Percentiles rank a stretch among this genome's conserved stretches.
These are phyloP conservation scores for Drosophila nigritarsus DNA, from an alignment of 2,888 invertebrate genomes.

Conservation along the genomic window DNA sequence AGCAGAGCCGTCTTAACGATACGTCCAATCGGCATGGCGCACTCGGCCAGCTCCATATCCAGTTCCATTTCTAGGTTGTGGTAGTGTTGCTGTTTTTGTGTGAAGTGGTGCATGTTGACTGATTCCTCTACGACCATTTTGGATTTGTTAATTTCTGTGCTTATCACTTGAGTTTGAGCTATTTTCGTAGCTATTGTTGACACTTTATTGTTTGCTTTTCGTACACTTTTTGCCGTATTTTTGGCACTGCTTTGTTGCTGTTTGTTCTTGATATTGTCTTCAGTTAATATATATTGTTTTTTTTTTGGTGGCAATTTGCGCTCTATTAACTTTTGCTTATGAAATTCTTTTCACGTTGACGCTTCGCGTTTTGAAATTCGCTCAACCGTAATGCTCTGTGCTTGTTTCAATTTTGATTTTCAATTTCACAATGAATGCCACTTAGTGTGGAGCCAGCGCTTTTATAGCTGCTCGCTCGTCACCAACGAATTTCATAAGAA, in stretches of 20 bases:
- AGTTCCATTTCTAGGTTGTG: constrained; percentile 26
- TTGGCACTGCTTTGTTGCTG: constrained; percentile 53
- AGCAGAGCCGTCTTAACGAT: constrained; percentile 83
- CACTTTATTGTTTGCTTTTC: constrained; percentile 50
- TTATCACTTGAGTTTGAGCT: constrained; percentile 53
- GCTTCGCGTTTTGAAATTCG: constrained; percentile 55
- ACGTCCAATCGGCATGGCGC: constrained; percentile 81
- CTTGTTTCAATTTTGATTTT: constrained; percentile 84
- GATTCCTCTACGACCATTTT: constrained; percentile 82
- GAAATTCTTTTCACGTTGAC: constrained; percentile 81
- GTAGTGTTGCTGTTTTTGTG: constrained; percentile 45
- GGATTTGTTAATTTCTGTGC: constrained; percentile 46
- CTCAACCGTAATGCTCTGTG: constrained; percentile 60
- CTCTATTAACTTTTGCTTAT: constrained; percentile 78
- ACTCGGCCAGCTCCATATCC: constrained; percentile 63
- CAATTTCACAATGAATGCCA: constrained; percentile 84
- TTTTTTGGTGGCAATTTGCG: constrained; percentile 43
- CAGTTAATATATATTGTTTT: constrained; percentile 14
- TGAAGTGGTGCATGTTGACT: constrained; percentile 62
- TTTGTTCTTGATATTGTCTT: constrained; percentile 30
- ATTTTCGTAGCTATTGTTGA: constrained; percentile 57
- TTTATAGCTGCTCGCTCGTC: constrained; percentile 81
- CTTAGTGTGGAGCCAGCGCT: constrained; percentile 51
- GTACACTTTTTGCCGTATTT: constrained; percentile 32
- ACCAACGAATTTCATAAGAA: constrained; percentile 81